Evolutionary conservation across 2,888 invertebrate genomes (phyloP).

Genomic region (Yponomeuta sedellus): DNA sequence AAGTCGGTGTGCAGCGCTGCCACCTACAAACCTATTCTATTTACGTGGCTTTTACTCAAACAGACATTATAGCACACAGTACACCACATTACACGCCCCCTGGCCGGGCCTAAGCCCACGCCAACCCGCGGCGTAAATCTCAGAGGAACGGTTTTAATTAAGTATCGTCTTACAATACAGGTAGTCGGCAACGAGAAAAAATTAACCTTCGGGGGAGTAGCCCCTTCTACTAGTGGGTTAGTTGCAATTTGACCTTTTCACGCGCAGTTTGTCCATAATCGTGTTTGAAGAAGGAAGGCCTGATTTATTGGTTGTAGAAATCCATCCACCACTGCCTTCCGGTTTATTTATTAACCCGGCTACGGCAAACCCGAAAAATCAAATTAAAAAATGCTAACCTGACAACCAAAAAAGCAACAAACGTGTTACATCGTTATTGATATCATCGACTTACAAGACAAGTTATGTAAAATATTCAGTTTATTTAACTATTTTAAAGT

Average conservation of each 20-base stretch:
- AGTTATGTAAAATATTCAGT: not conserved
- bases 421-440: too few species aligned
- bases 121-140: slow-evolving; percentile 41
- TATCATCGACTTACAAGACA: too few species aligned
- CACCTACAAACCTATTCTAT: too few species aligned
- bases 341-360: too few species aligned
- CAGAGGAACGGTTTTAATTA: slow-evolving; percentile 61
- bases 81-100: not conserved
- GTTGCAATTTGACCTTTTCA: not conserved
- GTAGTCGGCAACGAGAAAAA: slow-evolving; percentile 45
- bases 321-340: too few species aligned
- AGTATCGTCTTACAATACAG: slow-evolving; percentile 48
- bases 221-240: not conserved
- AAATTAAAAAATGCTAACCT: too few species aligned
- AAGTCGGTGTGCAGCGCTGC: too few species aligned
- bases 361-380: too few species aligned
- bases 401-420: too few species aligned
- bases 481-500: not conserved
- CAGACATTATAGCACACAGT: not conserved
- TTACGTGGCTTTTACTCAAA: not conserved
- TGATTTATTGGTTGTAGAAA: too few species aligned
- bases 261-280: too few species aligned
- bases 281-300: too few species aligned
- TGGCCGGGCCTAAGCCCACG: not conserved
- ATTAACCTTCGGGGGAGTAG: slow-evolving; percentile 33